Evolutionary conservation across 1,140 invertebrate species (phyloP), one percentile per base, ranked within the genome.

Genomic region (Whitmania pigra): DNA sequence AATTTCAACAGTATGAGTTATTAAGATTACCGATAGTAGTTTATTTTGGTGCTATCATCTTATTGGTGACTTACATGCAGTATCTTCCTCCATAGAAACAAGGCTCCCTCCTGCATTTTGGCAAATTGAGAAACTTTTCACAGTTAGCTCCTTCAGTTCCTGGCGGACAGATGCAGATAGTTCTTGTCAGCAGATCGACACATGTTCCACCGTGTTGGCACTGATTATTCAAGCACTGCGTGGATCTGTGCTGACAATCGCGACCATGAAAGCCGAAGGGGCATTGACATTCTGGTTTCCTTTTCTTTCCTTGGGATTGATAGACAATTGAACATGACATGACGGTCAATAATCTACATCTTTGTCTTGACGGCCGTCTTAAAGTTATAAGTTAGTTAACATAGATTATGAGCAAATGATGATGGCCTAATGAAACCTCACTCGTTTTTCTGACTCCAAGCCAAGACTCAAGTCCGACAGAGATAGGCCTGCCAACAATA

Each of bases 41-140:
- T 63, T 31, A 63, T 25, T 15, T 63, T 63, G 11, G 29, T 15
- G 22, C 22, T 31, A 63, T 7, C 20, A 2, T 31, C 11, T 63
- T 18, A 63, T 63, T 13, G n/a, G n/a, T n/a, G n/a, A 4, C 57
- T 31, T 13, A 63, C 57, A 2, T 22, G 57, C 57, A 63, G 15
- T 63, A 63, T 25, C 22, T 31, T 63, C 57, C 57, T 15, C 57
- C 57, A 20, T 63, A 63, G 57, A 63, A 63, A 31, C 57, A 63
- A 20, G 29, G 22, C 22, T 63, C 57, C 18, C 57, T 63, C 11
- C 29, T 11, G 20, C 57, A 63, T 18, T 63, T 63, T 22, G 11
- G 57, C 22, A 25, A 20, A 31, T 31, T 22, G 13, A 25, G 57
- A 13, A 18, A 63, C 22, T 13, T 63, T 31, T 63, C 57, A 17